Percentiles rank a stretch among this genome's conserved stretches.
Conservation (phyloP, 2,888 invertebrate genomes). For the Syrphus vitripennis region DNA sequence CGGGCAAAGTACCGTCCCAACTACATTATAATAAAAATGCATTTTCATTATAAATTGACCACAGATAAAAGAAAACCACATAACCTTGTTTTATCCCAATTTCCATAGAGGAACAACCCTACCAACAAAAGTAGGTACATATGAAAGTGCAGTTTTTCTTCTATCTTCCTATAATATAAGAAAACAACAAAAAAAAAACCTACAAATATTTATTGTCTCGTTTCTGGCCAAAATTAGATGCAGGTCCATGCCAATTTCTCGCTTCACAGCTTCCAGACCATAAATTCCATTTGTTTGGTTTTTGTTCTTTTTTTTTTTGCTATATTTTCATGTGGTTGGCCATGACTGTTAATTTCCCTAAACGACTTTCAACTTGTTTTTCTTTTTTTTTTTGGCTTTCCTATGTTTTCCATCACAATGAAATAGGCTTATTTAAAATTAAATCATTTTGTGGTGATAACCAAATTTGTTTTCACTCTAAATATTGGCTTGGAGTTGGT, state of each 20-base stretch:
- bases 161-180: background rate
- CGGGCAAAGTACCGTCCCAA: background rate
- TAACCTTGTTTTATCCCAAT: background rate
- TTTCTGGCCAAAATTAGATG: slow-evolving; percentile 38
- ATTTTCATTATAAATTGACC: background rate
- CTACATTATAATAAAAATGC: slow-evolving; percentile 12
- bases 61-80: background rate
- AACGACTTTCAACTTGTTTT: background rate
- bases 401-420: background rate
- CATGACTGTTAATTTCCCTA: slow-evolving; percentile 26
- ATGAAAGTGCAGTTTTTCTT: background rate
- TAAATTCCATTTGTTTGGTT: slow-evolving; percentile 35
- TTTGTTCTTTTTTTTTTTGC: background rate
- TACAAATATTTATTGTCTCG: background rate
- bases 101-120: background rate
- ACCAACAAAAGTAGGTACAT: background rate
- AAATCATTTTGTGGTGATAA: slow-evolving; percentile 52
- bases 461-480: slow-evolving; percentile 33
- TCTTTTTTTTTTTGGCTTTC: background rate
- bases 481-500: background rate
- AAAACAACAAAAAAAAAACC: background rate
- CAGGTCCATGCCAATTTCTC: slow-evolving; percentile 52
- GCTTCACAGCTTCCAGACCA: slow-evolving; percentile 40
- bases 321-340: slow-evolving; percentile 6
- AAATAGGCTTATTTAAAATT: slow-evolving; percentile 35